These are phyloP conservation scores for Drosophila meridiana DNA, from an alignment of 2,888 invertebrate genomes.

Conservation along the genomic window DNA sequence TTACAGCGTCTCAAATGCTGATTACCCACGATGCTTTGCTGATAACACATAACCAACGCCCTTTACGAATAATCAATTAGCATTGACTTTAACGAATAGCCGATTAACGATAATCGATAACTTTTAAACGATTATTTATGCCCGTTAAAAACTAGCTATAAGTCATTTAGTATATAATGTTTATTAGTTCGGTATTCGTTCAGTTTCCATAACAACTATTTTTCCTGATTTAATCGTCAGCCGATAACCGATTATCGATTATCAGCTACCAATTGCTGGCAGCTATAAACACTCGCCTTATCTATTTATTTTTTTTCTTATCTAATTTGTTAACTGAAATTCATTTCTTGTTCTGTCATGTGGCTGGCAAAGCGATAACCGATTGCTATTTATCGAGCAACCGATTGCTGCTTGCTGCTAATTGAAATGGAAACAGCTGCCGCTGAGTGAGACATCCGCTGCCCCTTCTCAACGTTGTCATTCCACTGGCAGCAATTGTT, in stretches of 20 bases:
- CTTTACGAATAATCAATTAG: neutral
- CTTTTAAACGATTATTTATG: neutral
- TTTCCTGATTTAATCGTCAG: neutral
- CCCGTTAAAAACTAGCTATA: neutral
- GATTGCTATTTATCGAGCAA: constrained; percentile 12
- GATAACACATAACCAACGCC: too few relatives aligned
- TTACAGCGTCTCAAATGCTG: neutral
- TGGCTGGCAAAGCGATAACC: constrained; percentile 5
- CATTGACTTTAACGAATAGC: neutral
- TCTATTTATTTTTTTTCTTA: neutral
- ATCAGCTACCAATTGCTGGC: neutral
- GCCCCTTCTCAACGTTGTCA: neutral
- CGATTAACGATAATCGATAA: neutral
- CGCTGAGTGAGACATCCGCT: constrained; percentile 53
- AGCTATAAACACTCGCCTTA: neutral
- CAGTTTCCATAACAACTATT: too few relatives aligned
- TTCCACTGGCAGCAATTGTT: constrained; percentile 31
- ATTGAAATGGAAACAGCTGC: constrained; percentile 49
- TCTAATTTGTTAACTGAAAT: neutral
- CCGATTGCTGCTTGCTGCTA: constrained; percentile 26
- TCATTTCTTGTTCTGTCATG: neutral
- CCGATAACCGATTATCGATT: neutral
- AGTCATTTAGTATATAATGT: too few relatives aligned
- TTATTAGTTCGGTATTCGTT: too few relatives aligned
- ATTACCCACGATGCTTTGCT: neutral